Conservation (phyloP, 1,140 invertebrate genomes). For the Bombus pyrosoma region DNA sequence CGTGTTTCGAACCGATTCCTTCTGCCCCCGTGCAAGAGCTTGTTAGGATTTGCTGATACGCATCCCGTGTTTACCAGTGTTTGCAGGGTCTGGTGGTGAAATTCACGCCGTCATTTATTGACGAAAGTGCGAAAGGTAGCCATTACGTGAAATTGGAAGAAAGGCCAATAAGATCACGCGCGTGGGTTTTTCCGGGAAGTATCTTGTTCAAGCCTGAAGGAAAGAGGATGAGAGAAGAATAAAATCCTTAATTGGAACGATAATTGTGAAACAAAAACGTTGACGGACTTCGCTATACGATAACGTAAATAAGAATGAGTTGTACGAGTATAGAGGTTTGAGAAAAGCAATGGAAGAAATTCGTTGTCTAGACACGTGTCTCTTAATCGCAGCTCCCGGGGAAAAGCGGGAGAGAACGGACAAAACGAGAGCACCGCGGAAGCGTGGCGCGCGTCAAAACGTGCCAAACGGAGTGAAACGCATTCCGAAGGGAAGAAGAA, state of each 20-base stretch:
- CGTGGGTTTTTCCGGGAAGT: too few species aligned
- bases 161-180: too few species aligned
- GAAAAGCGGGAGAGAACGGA: not conserved
- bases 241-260: too few species aligned
- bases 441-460: conserved; percentile 16
- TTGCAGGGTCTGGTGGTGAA: not conserved
- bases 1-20: not conserved
- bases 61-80: not conserved
- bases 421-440: not conserved
- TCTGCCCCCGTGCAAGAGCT: not conserved
- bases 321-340: not conserved
- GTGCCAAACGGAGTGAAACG: conserved; percentile 29
- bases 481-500: not conserved
- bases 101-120: not conserved
- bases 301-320: not conserved
- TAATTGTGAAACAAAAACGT: too few species aligned
- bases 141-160: not conserved
- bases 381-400: not conserved
- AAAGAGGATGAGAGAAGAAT: too few species aligned
- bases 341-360: conserved; percentile 14
- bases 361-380: conserved; percentile 20
- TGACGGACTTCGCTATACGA: too few species aligned
- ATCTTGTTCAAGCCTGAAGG: too few species aligned
- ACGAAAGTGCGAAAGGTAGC: not conserved
- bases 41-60: not conserved